Conservation (phyloP, 2,113 vertebrate genomes). For the Ranitomeya variabilis region DNA sequence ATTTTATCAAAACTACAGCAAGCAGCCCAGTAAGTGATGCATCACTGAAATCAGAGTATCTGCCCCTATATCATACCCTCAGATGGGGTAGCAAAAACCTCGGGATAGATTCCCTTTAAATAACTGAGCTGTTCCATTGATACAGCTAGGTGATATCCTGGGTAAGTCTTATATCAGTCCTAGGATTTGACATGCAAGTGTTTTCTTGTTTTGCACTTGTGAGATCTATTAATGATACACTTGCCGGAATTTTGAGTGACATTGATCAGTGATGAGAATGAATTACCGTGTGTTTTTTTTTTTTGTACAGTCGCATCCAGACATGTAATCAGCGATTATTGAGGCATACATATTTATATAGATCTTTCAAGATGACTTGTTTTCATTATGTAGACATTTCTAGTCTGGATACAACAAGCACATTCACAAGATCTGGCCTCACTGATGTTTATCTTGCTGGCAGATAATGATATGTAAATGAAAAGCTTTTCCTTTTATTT, state of each 20-base stretch:
- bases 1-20: no score
- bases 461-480: conserved; percentile 34
- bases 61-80: no score
- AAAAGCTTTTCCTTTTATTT: conserved; percentile 20
- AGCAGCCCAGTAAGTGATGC: no score
- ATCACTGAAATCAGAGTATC: no score
- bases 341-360: conserved; percentile 33
- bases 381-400: conserved; percentile 32
- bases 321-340: conserved; percentile 7
- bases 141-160: background rate
- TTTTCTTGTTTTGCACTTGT: background rate
- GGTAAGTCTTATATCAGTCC: background rate
- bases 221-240: background rate
- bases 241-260: background rate
- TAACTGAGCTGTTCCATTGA: background rate
- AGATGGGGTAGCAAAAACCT: no score
- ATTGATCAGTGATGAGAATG: conserved; percentile 32
- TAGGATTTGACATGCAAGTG: background rate
- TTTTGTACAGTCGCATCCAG: background rate
- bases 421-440: background rate
- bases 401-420: background rate
- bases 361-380: background rate
- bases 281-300: background rate
- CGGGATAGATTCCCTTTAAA: background rate
- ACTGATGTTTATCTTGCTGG: conserved; percentile 9